These are phyloP conservation scores for Stichodactyla mertensii DNA, from an alignment of 64 coral and sea anemone genomes.

Conservation along the genomic window DNA sequence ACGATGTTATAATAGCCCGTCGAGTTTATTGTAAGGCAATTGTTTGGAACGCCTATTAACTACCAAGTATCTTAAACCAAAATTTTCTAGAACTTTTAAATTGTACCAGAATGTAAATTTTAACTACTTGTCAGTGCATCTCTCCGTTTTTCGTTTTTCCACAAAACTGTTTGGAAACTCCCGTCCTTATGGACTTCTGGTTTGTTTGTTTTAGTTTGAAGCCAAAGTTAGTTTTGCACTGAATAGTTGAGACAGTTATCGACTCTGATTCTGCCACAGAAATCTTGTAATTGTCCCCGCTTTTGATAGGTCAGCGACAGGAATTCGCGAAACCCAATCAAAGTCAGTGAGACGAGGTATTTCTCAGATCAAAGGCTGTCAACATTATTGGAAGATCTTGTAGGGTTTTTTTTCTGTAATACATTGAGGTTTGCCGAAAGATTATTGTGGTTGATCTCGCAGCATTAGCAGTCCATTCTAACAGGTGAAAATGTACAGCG, in stretches of 20 bases:
- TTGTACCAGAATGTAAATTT: background rate
- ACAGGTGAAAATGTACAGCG: background rate
- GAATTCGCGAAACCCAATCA: background rate
- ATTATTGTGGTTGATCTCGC: background rate
- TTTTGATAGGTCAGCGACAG: background rate
- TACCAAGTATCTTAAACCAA: background rate
- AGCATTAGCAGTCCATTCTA: background rate
- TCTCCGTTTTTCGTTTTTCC: background rate
- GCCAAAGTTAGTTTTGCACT: background rate
- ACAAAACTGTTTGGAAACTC: background rate
- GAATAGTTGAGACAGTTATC: background rate
- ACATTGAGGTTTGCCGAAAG: background rate
- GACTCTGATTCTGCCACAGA: background rate
- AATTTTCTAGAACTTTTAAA: background rate
- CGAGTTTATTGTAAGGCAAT: background rate
- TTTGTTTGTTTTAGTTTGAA: background rate
- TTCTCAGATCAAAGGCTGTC: background rate
- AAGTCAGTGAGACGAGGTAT: background rate
- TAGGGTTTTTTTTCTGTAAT: background rate
- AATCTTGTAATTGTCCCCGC: background rate
- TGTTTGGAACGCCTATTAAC: conserved; percentile 3
- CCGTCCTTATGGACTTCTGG: background rate
- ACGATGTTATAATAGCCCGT: background rate
- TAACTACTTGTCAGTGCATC: background rate
- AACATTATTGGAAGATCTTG: background rate